A percentile compares a stretch with the other conserved stretches of the same genome.
These are phyloP conservation scores for Chamaetylas fuelleborni DNA, from an alignment of 2,113 vertebrate species.

Conservation along the genomic window DNA sequence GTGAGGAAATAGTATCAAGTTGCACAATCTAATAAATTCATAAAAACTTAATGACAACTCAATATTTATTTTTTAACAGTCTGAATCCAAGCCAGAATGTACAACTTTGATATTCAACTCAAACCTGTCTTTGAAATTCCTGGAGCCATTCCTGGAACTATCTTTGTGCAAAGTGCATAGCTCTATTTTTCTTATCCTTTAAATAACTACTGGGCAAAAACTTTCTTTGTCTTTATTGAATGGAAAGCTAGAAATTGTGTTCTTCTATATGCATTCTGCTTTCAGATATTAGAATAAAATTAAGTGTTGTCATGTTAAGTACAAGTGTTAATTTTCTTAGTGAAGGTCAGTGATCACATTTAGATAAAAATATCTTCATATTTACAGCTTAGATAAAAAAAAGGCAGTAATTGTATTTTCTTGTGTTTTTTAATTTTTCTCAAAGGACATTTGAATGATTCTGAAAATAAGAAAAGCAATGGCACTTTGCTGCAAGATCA, in stretches of 20 bases:
- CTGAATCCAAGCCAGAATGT: background rate
- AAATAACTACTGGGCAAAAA: background rate
- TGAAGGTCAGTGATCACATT: background rate
- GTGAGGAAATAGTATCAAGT: background rate
- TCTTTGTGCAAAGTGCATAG: background rate
- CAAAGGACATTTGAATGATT: background rate
- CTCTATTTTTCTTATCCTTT: background rate
- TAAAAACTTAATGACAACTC: background rate
- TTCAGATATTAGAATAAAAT: background rate
- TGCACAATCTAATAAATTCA: background rate
- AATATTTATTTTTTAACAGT: background rate
- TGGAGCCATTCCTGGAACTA: background rate
- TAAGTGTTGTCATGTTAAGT: background rate
- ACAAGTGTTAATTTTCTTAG: background rate
- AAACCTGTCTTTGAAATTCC: background rate
- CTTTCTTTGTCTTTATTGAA: background rate
- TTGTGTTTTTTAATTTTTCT: background rate
- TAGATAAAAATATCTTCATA: background rate
- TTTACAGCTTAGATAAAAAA: background rate
- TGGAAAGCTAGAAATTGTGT: background rate
- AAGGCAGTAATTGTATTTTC: background rate
- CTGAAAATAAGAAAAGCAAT: background rate
- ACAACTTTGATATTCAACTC: background rate
- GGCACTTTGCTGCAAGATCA: background rate
- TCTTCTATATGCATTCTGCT: background rate